Conservation (phyloP, 2,113 vertebrate species). For the Galemys pyrenaicus region DNA sequence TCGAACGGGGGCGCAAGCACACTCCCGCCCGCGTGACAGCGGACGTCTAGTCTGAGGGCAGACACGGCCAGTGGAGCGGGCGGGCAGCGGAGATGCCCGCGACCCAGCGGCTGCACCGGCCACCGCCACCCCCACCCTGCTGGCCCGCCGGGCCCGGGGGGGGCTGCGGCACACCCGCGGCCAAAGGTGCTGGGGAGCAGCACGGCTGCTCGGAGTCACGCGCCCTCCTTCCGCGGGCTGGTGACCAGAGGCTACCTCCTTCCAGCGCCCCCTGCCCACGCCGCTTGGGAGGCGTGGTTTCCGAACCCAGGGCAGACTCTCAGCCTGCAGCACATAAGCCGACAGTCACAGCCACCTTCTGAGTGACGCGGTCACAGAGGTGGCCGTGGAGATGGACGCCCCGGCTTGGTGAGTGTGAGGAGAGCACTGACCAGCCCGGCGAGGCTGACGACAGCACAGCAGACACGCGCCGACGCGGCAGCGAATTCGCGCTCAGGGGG, state of each 20-base stretch:
- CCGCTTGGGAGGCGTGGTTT: neutral
- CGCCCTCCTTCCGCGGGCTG: neutral
- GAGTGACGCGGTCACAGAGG: neutral
- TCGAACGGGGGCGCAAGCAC: slow-evolving; percentile 38
- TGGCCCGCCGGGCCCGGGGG: slow-evolving; percentile 19
- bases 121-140: neutral
- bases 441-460: no score
- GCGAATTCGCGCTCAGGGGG: no score
- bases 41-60: slow-evolving; percentile 48
- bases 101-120: neutral
- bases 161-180: neutral
- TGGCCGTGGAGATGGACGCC: neutral
- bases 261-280: neutral
- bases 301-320: neutral
- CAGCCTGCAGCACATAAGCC: neutral
- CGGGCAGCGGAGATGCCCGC: neutral
- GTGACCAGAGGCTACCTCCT: neutral
- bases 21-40: slow-evolving; percentile 39
- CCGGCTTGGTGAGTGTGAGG: no score
- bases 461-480: no score
- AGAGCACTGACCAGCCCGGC: no score
- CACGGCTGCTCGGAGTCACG: neutral
- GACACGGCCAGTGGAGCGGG: neutral
- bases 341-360: neutral
- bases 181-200: neutral